phyloP scores from a whole-genome alignment of 1,140 invertebrate species.

The Hyphantria cunea region DNA sequence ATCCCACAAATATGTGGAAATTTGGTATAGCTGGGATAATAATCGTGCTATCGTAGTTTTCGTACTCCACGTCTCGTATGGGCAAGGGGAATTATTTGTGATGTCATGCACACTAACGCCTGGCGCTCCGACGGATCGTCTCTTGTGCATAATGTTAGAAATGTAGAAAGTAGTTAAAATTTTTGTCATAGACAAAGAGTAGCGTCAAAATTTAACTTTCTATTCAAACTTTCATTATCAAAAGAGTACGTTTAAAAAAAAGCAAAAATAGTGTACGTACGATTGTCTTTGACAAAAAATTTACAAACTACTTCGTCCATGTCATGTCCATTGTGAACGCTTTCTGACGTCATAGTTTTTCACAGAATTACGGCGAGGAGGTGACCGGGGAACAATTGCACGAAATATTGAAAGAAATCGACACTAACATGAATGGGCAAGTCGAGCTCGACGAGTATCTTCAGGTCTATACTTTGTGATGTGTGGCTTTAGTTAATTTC shows the following conservation, averaged over 20 bases:
- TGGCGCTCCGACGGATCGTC: too few species aligned
- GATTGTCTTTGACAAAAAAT: constrained; percentile 1
- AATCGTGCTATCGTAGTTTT: constrained; percentile 4
- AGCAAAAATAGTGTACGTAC: too few species aligned
- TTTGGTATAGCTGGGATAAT: not conserved
- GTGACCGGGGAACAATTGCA: constrained; percentile 97
- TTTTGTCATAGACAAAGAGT: not conserved
- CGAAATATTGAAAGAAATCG: constrained; percentile 98
- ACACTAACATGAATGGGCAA: constrained; percentile 99
- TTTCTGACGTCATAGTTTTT: constrained; percentile 48
- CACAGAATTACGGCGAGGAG: constrained; percentile 94
- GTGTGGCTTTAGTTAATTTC: not conserved
- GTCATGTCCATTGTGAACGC: constrained; percentile 27
- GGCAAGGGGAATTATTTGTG: not conserved
- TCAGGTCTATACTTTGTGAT: constrained; percentile 87
- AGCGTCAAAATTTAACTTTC: too few species aligned
- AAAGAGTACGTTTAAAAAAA: too few species aligned
- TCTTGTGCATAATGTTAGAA: not conserved
- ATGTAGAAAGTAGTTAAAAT: not conserved
- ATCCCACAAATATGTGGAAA: not conserved
- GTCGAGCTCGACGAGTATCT: constrained; percentile 99
- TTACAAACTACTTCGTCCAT: constrained; percentile 20
- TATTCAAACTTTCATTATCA: too few species aligned
- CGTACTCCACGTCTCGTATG: constrained; percentile 13
- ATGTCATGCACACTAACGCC: constrained; percentile 2